A percentile compares a stretch with the other conserved stretches of the same genome.
Conservation (phyloP, 2,888 invertebrate genomes). For the Cantharis lateralis region DNA sequence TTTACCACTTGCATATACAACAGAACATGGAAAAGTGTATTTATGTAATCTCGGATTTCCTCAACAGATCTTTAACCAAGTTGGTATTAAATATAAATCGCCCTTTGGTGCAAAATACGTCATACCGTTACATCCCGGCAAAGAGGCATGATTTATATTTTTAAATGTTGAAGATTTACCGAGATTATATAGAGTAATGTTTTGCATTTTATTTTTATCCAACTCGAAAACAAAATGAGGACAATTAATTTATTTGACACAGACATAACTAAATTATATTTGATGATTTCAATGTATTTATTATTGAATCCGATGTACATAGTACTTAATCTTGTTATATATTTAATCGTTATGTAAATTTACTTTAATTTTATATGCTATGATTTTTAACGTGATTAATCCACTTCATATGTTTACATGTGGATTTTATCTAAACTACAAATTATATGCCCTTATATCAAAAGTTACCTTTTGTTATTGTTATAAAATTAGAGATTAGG, state of each 20-base stretch:
- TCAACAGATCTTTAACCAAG: slow-evolving; percentile 72
- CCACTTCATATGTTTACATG: neutral
- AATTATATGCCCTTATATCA: neutral
- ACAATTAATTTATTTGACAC: neutral
- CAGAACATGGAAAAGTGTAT: slow-evolving; percentile 74
- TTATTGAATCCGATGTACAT: neutral
- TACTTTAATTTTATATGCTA: neutral
- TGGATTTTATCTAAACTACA: neutral
- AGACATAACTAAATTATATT: neutral
- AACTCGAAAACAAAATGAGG: neutral
- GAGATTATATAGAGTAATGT: neutral
- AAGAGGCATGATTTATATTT: neutral
- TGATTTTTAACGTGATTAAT: neutral
- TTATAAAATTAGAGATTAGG: neutral
- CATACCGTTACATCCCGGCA: slow-evolving; percentile 67
- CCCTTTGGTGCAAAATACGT: slow-evolving; percentile 86
- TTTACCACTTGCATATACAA: slow-evolving; percentile 68
- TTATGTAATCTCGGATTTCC: slow-evolving; percentile 87
- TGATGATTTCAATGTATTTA: neutral
- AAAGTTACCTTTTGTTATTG: neutral
- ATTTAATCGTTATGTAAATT: neutral
- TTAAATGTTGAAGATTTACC: neutral
- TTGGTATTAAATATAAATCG: slow-evolving; percentile 78
- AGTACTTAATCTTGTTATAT: neutral
- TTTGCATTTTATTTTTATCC: neutral